Evolutionary conservation across 1,140 invertebrate species (phyloP), one percentile per base, ranked within the genome.

Genomic region (Whitmania pigra): DNA sequence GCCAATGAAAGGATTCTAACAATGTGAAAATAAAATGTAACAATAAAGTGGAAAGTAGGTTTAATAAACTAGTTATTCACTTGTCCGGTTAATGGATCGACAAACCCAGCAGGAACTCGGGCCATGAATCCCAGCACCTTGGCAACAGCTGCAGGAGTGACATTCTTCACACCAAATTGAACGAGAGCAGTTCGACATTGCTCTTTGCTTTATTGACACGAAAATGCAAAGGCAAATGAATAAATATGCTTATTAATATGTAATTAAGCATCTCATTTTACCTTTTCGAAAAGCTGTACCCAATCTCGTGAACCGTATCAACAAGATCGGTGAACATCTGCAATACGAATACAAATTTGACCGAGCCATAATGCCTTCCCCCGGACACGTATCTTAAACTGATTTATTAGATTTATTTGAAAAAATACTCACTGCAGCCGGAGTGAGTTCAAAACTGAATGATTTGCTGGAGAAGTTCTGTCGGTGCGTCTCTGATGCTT

Each of bases 71-170:
- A 11, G 57, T 25, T 5, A 18, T 22, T 13, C 22, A 63, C 57
- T 20, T 63, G 57, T 63, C 57, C 57, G 22, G 57, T 63, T 15
- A 63, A 13, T 63, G 57, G 57, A 63, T 79, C 78, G 29, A 72
- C 88, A 63, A 91, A 79, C 25, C 87, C 88, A 69, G 86, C 87
- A 77, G 90, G 49, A 3, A 88, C 89, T 75, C 89, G 85, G 53
- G 90, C 87, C 92, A 97, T 95, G 77, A 91, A 88, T 43, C 89
- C 87, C 71, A 96, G 83, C 27, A 93, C 88, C 73, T 89, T 85
- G 20, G 93, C 91, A 20, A 94, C 88, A 76, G 89, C 87, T 69
- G 88, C 83, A n/a, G 93, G 86, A 29, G 88, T 86, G 60, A 91
- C 85, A 78, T 93, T 90, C 73, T 87, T 87, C 4, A 80, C 77